phyloP scores from a whole-genome alignment of 2,888 invertebrate genomes.

The Chrysotoxum bicinctum region DNA sequence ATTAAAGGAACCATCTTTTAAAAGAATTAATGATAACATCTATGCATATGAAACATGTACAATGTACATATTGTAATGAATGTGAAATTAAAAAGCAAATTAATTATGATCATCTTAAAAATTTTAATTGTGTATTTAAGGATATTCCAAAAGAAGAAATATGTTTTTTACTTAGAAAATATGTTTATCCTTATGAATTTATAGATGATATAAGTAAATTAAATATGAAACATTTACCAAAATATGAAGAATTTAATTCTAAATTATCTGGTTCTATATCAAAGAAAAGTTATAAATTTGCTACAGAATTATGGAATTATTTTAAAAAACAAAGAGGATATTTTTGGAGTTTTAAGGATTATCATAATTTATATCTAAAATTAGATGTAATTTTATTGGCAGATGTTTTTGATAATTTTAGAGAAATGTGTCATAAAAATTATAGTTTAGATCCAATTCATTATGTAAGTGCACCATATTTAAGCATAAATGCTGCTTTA shows the following conservation, averaged over 20 bases:
- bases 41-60: constrained; percentile 13
- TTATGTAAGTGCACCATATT: constrained; percentile 19
- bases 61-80: constrained; percentile 16
- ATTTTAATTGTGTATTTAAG: constrained; percentile 21
- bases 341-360: constrained; percentile 34
- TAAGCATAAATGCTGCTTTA: constrained; percentile 17
- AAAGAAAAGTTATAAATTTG: no score
- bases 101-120: constrained; percentile 11
- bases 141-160: constrained; percentile 2
- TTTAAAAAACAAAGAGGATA: constrained; percentile 16
- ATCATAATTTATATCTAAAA: constrained; percentile 36
- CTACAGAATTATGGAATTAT: constrained; percentile 26
- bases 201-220: not conserved
- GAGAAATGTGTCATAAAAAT: no score
- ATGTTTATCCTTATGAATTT: no score
- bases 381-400: constrained; percentile 29
- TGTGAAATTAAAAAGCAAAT: constrained; percentile 15
- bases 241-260: no score
- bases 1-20: constrained; percentile 22
- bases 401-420: no score
- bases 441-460: constrained; percentile 23
- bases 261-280: no score
- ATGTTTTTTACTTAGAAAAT: not conserved
- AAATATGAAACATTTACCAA: not conserved
- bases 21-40: constrained; percentile 14